Evolutionary conservation across 2,113 vertebrate genomes (phyloP).

Genomic region (Sylvia atricapilla): DNA sequence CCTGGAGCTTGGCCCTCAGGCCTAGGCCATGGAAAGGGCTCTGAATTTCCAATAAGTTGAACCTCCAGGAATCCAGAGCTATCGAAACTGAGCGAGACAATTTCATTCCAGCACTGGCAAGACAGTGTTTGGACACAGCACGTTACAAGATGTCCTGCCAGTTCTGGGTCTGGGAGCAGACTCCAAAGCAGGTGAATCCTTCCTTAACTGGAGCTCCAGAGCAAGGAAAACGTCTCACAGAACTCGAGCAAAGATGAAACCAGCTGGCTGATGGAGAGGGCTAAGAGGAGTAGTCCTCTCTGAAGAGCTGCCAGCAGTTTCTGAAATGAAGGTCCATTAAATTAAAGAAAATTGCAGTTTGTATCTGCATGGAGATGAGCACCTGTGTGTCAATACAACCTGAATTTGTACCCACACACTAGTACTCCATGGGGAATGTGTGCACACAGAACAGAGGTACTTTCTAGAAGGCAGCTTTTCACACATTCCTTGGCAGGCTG

Average conservation of each 20-base stretch:
- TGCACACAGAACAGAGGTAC: background rate
- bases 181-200: conserved; percentile 50
- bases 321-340: background rate
- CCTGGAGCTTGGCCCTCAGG: background rate
- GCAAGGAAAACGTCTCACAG: background rate
- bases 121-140: background rate
- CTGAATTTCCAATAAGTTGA: conserved; percentile 36
- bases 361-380: background rate
- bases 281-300: background rate
- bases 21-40: background rate
- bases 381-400: background rate
- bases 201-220: background rate
- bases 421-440: background rate
- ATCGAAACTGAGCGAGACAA: background rate
- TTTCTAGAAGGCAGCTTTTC: background rate
- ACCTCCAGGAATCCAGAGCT: conserved; percentile 32
- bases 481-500: background rate
- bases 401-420: background rate
- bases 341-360: background rate
- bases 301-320: background rate
- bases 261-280: background rate
- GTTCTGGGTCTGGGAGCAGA: background rate
- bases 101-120: conserved; percentile 30
- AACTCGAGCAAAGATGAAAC: background rate
- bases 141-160: conserved; percentile 57